A percentile compares a stretch with the other conserved stretches of the same genome.
Conservation (phyloP, 2,797 vertebrate genomes). For the Myripristis jacobus region DNA sequence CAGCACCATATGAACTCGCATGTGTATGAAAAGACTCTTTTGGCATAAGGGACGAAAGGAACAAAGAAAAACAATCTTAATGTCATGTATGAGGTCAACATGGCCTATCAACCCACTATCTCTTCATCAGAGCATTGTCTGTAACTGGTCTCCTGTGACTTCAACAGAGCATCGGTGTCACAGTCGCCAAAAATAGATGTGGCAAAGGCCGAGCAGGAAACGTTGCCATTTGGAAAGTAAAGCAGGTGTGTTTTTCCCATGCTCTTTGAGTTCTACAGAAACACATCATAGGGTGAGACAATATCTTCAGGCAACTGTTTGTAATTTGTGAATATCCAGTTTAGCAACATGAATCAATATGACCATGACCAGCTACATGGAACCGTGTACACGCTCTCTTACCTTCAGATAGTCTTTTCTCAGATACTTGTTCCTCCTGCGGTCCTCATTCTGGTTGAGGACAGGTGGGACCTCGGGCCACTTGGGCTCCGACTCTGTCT, state of each 20-base stretch:
- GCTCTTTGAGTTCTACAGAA: no score
- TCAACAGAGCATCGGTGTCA: background rate
- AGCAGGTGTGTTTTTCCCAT: no score
- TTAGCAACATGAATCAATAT: background rate
- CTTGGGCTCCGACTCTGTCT: constrained; percentile 84
- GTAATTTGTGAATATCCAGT: background rate
- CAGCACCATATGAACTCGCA: no score
- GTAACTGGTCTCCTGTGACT: no score
- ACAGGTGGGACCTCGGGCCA: constrained; percentile 92
- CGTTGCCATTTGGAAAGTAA: no score
- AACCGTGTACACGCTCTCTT: constrained; percentile 10
- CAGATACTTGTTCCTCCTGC: constrained; percentile 93
- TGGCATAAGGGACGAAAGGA: background rate
- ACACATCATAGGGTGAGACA: background rate
- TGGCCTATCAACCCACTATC: background rate
- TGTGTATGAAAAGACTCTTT: no score
- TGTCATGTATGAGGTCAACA: background rate
- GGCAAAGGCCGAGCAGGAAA: no score
- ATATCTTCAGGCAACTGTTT: background rate
- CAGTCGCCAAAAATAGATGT: no score
- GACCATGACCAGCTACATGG: background rate
- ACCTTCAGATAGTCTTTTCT: constrained; percentile 98
- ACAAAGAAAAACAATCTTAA: background rate
- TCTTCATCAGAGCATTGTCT: background rate
- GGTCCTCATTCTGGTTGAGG: constrained; percentile 94